Percentiles rank a stretch among this genome's conserved stretches.
These are phyloP conservation scores for Scelioninae gen. 1 DNA, from an alignment of 2,888 invertebrate genomes.

Conservation along the genomic window DNA sequence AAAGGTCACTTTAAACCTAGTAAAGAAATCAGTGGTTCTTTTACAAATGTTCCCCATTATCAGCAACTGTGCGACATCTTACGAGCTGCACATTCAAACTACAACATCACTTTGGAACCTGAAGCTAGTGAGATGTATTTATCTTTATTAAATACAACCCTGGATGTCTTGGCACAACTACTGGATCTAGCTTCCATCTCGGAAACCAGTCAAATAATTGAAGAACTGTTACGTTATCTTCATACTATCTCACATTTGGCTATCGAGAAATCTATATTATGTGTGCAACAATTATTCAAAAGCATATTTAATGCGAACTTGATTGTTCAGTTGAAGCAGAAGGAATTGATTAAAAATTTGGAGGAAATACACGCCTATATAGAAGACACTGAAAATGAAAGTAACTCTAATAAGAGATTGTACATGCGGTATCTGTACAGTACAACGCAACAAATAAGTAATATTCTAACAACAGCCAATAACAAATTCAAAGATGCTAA, in stretches of 20 bases:
- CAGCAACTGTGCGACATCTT: constrained; percentile 93
- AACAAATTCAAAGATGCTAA: constrained; percentile 47
- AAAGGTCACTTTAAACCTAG: constrained; percentile 61
- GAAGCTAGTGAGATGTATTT: constrained; percentile 91
- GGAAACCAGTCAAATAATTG: constrained; percentile 90
- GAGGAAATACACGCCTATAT: constrained; percentile 62
- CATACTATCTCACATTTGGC: constrained; percentile 89
- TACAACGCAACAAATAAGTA: constrained; percentile 55
- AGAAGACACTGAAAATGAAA: constrained; percentile 50
- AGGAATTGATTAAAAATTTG: constrained; percentile 72
- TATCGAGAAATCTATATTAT: constrained; percentile 90
- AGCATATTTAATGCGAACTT: constrained; percentile 92
- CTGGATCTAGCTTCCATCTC: constrained; percentile 88
- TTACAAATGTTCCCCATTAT: constrained; percentile 91
- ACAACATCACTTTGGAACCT: constrained; percentile 93
- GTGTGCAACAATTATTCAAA: constrained; percentile 91
- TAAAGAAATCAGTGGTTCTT: constrained; percentile 79
- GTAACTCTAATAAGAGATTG: constrained; percentile 19
- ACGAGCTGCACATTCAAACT: constrained; percentile 93
- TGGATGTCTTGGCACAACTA: constrained; percentile 88
- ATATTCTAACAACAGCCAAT: constrained; percentile 46
- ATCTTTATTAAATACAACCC: constrained; percentile 87
- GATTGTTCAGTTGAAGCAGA: constrained; percentile 84
- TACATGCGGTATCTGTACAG: constrained; percentile 48
- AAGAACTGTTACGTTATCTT: constrained; percentile 91